Evolutionary conservation across 2,888 invertebrate genomes (phyloP).

Genomic region (Osedax frankpressi): DNA sequence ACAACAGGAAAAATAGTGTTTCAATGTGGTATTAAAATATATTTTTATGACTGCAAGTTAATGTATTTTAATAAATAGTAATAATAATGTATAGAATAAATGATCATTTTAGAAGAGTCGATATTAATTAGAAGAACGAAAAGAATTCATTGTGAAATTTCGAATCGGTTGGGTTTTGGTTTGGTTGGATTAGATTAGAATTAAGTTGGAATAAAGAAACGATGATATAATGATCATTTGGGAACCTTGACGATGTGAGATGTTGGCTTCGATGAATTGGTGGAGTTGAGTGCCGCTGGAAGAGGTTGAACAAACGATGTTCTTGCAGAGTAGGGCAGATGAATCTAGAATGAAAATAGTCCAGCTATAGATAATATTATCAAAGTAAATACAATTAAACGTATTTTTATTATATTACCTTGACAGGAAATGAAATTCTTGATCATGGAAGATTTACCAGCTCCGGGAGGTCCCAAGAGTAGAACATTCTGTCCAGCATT

Average conservation of each 20-base stretch:
- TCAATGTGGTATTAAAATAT: no score
- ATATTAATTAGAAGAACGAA: no score
- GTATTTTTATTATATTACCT: conserved; percentile 29
- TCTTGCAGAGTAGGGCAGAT: conserved; percentile 29
- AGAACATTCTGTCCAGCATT: conserved; percentile 43
- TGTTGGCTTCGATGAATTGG: conserved; percentile 44
- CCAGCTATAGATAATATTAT: neutral
- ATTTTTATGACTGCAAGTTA: no score
- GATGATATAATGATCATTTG: no score
- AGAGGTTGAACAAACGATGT: conserved; percentile 42
- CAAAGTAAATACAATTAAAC: neutral
- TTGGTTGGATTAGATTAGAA: no score
- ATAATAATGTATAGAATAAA: no score
- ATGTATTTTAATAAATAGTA: no score
- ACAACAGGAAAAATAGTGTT: no score
- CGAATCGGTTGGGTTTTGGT: no score
- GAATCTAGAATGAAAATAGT: neutral
- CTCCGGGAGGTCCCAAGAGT: conserved; percentile 43
- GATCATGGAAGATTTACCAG: conserved; percentile 44
- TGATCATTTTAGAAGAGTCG: no score
- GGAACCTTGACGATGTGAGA: conserved; percentile 43
- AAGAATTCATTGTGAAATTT: no score
- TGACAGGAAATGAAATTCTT: conserved; percentile 42
- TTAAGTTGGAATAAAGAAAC: no score
- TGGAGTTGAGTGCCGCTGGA: conserved; percentile 43